Conservation (phyloP, 2,797 vertebrate species). For the Fistularia tabacaria region DNA sequence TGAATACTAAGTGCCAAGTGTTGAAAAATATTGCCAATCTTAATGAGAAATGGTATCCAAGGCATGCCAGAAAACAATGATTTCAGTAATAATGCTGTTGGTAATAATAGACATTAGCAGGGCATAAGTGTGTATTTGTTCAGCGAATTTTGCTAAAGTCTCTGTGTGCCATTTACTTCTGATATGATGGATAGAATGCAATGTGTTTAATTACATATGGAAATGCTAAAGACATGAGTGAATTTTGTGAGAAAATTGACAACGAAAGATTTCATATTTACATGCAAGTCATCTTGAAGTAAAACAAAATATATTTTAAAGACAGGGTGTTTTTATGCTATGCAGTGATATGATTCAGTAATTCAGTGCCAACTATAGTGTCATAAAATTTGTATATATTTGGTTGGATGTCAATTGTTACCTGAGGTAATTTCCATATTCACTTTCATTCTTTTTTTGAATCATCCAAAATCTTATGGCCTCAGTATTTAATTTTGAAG, state of each 20-base stretch:
- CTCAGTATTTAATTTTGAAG: no score
- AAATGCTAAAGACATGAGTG: conserved; percentile 12
- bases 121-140: conserved; percentile 29
- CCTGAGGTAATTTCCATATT: no score
- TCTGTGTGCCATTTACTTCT: conserved; percentile 16
- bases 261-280: conserved; percentile 17
- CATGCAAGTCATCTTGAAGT: conserved; percentile 9
- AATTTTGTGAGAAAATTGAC: no score
- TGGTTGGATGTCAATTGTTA: no score
- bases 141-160: conserved; percentile 8
- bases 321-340: no score
- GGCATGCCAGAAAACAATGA: conserved; percentile 55
- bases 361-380: no score
- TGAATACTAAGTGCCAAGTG: conserved; percentile 53
- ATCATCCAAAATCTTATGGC: no score
- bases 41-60: conserved; percentile 58
- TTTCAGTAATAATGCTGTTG: conserved; percentile 55
- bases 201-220: conserved; percentile 34
- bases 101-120: conserved; percentile 50
- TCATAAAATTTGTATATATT: no score
- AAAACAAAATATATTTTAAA: neutral
- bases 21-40: conserved; percentile 59
- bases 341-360: no score
- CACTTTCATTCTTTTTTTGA: no score
- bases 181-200: conserved; percentile 29